A percentile compares a stretch with the other conserved stretches of the same genome.
These are phyloP conservation scores for Atlantisia rogersi DNA, from an alignment of 2,113 vertebrate genomes.

Conservation along the genomic window DNA sequence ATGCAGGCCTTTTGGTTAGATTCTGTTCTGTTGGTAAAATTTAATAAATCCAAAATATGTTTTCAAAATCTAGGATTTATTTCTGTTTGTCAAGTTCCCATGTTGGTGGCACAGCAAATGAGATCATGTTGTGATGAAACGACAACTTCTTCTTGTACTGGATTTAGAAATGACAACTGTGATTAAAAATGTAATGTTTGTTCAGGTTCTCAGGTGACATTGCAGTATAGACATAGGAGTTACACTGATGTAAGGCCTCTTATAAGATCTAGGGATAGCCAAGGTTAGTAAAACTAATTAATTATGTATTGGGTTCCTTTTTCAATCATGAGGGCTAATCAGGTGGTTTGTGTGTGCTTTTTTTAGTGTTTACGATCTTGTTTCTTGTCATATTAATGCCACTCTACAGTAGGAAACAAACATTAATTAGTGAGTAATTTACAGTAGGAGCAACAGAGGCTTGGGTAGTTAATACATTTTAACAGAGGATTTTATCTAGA, in stretches of 20 bases:
- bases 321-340: not conserved
- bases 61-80: not conserved
- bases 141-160: not conserved
- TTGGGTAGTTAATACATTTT: not conserved
- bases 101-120: not conserved
- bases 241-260: not conserved
- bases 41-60: not conserved
- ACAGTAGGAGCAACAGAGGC: not conserved
- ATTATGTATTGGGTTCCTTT: not conserved
- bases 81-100: not conserved
- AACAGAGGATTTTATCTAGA: not conserved
- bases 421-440: constrained; percentile 27
- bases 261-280: not conserved
- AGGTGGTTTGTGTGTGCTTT: constrained; percentile 7
- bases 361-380: not conserved
- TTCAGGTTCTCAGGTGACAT: not conserved
- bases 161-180: not conserved
- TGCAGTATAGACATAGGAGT: not conserved
- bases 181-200: not conserved
- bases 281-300: not conserved
- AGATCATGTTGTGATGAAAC: not conserved
- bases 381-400: constrained; percentile 1
- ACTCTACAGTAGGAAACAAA: not conserved
- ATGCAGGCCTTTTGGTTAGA: not conserved
- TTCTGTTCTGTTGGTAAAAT: not conserved